phyloP scores from a whole-genome alignment of 2,113 vertebrate genomes.

The Microcebus ravelobensis region DNA sequence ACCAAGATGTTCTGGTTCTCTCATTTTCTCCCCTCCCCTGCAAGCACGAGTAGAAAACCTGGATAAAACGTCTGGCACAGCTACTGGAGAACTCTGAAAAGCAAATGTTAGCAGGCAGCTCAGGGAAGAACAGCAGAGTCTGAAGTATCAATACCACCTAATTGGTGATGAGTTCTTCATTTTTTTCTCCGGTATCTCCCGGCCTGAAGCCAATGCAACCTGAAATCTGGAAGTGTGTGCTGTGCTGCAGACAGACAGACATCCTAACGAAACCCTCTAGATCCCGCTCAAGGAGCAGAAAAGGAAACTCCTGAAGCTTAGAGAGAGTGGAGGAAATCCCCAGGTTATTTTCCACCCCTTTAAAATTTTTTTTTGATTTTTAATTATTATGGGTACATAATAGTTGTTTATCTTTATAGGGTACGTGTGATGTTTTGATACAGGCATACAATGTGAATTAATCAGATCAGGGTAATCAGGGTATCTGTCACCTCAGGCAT shows the following conservation, averaged over 20 bases:
- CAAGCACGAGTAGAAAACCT: background rate
- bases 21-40: conserved; percentile 4
- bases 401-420: too few species aligned
- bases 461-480: too few species aligned
- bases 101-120: background rate
- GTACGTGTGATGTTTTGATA: too few species aligned
- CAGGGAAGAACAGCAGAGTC: background rate
- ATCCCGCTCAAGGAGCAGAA: background rate
- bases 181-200: background rate
- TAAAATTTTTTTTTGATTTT: too few species aligned
- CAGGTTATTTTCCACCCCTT: background rate
- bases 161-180: background rate
- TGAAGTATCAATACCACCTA: background rate
- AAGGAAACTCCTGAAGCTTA: background rate
- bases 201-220: background rate
- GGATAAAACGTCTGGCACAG: background rate
- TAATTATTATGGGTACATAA: too few species aligned
- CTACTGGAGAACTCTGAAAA: background rate
- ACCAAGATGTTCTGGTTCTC: background rate
- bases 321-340: background rate
- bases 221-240: background rate
- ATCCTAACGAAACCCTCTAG: background rate
- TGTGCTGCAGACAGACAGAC: background rate
- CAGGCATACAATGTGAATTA: too few species aligned
- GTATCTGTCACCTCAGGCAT: too few species aligned